Evolutionary conservation across 2,888 invertebrate species (phyloP).

Genomic region (Temnothorax unifasciatus): DNA sequence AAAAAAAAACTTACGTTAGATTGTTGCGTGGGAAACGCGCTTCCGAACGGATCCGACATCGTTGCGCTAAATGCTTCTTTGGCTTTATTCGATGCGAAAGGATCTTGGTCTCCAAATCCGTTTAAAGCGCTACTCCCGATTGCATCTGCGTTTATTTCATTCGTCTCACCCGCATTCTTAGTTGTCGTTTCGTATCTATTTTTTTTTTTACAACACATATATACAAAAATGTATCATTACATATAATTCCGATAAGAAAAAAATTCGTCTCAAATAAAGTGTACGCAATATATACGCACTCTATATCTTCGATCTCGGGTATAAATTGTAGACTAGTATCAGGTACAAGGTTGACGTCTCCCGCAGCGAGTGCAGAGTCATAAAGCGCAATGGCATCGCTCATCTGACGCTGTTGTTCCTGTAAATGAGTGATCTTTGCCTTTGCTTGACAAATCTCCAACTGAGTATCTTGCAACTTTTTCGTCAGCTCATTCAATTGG

Average conservation of each 20-base stretch:
- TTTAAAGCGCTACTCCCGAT: constrained; percentile 71
- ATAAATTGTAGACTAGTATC: constrained; percentile 90
- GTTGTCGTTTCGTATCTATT: constrained; percentile 62
- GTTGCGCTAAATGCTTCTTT: constrained; percentile 79
- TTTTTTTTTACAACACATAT: background rate
- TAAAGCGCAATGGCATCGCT: constrained; percentile 91
- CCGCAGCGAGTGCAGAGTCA: constrained; percentile 90
- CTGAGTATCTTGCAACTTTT: constrained; percentile 92
- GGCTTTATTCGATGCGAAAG: constrained; percentile 81
- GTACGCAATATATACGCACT: constrained; percentile 79
- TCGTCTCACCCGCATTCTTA: constrained; percentile 71
- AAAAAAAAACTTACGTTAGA: constrained; percentile 74
- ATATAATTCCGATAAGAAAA: background rate
- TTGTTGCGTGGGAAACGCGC: constrained; percentile 76
- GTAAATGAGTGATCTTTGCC: constrained; percentile 94
- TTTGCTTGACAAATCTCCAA: constrained; percentile 95
- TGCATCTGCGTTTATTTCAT: constrained; percentile 69
- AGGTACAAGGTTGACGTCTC: constrained; percentile 89
- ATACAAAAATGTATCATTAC: background rate
- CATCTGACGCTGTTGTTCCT: constrained; percentile 94
- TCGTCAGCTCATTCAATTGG: constrained; percentile 90
- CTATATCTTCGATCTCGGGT: constrained; percentile 89
- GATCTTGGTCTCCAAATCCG: constrained; percentile 81
- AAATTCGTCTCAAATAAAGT: background rate
- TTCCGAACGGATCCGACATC: constrained; percentile 80